These are phyloP conservation scores for Drosophila paulistorum DNA, from an alignment of 1,140 invertebrate species.

Conservation along the genomic window DNA sequence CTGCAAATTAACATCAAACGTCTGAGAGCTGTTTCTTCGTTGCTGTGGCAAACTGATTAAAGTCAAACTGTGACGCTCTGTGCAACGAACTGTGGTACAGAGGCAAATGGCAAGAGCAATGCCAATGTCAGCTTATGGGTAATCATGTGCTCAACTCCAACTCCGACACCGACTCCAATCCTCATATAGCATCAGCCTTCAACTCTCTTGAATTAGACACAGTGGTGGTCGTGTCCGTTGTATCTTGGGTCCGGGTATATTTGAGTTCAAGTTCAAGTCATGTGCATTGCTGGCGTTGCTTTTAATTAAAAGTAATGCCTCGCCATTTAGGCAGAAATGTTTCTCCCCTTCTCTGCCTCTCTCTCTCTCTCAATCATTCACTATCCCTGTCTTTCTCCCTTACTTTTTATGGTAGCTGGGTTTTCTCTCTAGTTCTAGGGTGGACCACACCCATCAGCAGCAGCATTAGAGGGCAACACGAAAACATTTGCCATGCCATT, in stretches of 20 bases:
- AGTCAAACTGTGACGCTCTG: conserved; percentile 62
- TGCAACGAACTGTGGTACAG: conserved; percentile 67
- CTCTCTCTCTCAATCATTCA: not conserved
- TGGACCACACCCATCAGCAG: conserved; percentile 58
- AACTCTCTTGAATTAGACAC: conserved; percentile 35
- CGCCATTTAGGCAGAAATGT: conserved; percentile 71
- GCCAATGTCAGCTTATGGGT: conserved; percentile 74
- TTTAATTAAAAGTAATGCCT: conserved; percentile 80
- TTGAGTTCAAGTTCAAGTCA: conserved; percentile 78
- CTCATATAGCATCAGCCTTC: conserved; percentile 5
- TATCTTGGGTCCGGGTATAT: conserved; percentile 34
- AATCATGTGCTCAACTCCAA: conserved; percentile 65
- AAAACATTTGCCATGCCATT: conserved; percentile 45
- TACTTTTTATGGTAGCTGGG: conserved; percentile 4
- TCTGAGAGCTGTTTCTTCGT: conserved; percentile 38
- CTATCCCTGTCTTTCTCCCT: no score
- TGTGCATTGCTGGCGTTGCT: conserved; percentile 67
- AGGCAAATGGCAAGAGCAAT: conserved; percentile 39
- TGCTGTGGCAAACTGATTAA: conserved; percentile 70
- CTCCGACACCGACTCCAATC: conserved; percentile 17
- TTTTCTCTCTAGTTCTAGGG: conserved; percentile 19
- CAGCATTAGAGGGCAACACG: conserved; percentile 53
- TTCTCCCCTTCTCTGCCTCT: conserved; percentile 21
- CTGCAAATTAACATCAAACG: conserved; percentile 75
- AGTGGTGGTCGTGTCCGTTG: conserved; percentile 32